phyloP scores from a whole-genome alignment of 2,888 invertebrate genomes.

The Punctoribates punctum region DNA sequence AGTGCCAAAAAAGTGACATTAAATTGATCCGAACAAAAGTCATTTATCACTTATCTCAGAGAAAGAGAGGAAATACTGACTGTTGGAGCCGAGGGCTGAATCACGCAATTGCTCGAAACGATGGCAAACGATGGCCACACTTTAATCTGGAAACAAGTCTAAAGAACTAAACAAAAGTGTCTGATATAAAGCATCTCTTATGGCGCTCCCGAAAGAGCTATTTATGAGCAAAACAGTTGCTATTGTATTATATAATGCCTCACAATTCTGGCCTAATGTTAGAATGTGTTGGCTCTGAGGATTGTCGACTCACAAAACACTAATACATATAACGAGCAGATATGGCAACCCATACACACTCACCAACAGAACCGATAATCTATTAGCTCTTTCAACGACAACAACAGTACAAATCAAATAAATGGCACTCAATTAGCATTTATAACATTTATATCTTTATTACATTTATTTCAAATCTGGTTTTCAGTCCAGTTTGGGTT shows the following conservation, averaged over 20 bases:
- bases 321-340: constrained; percentile 1
- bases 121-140: constrained; percentile 23
- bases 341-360: neutral
- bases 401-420: neutral
- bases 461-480: neutral
- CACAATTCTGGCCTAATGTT: constrained; percentile 4
- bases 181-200: constrained; percentile 20
- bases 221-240: constrained; percentile 23
- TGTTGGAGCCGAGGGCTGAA: constrained; percentile 21
- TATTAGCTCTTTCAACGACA: neutral
- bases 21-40: constrained; percentile 29
- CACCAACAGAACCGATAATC: neutral
- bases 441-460: neutral
- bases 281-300: constrained; percentile 11
- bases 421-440: neutral
- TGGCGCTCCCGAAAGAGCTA: constrained; percentile 32
- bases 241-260: constrained; percentile 13
- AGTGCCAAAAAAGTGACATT: constrained; percentile 26
- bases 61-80: neutral
- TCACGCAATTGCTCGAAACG: constrained; percentile 27
- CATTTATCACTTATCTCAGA: constrained; percentile 17
- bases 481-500: neutral
- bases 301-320: constrained; percentile 17
- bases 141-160: constrained; percentile 22
- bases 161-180: constrained; percentile 15